phyloP scores from a whole-genome alignment of 2,888 invertebrate genomes.

The Lymantria dispar region DNA sequence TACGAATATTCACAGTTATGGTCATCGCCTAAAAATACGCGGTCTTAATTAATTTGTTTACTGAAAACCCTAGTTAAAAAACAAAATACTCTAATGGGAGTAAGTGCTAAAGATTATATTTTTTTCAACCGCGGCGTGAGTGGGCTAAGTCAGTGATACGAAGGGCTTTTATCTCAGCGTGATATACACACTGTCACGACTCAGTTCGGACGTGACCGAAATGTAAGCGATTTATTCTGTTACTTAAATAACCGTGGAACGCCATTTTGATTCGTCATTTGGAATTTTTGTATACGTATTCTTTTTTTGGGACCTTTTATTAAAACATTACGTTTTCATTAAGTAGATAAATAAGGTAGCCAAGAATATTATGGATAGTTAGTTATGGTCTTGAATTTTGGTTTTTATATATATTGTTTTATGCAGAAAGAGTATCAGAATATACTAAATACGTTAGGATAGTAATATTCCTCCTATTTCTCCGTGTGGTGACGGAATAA shows the following conservation, averaged over 20 bases:
- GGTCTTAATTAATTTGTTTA: not conserved
- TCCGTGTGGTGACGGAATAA: too few species aligned
- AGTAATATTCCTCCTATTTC: too few species aligned
- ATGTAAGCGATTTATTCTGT: conserved; percentile 66
- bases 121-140: conserved; percentile 52
- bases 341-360: not conserved
- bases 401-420: too few species aligned
- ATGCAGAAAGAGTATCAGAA: too few species aligned
- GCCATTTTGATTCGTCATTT: conserved; percentile 49
- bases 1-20: too few species aligned
- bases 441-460: too few species aligned
- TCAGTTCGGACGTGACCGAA: conserved; percentile 70
- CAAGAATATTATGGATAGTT: too few species aligned
- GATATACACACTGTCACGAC: conserved; percentile 77
- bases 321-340: not conserved
- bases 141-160: conserved; percentile 50
- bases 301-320: not conserved
- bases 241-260: conserved; percentile 39
- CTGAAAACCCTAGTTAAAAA: conserved; percentile 7
- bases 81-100: conserved; percentile 15
- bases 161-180: conserved; percentile 74
- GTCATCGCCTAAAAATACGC: too few species aligned
- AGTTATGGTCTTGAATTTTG: too few species aligned
- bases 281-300: conserved; percentile 22
- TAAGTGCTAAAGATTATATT: conserved; percentile 54